Evolutionary conservation across 2,113 vertebrate genomes (phyloP).

Genomic region (Gavialis gangeticus): DNA sequence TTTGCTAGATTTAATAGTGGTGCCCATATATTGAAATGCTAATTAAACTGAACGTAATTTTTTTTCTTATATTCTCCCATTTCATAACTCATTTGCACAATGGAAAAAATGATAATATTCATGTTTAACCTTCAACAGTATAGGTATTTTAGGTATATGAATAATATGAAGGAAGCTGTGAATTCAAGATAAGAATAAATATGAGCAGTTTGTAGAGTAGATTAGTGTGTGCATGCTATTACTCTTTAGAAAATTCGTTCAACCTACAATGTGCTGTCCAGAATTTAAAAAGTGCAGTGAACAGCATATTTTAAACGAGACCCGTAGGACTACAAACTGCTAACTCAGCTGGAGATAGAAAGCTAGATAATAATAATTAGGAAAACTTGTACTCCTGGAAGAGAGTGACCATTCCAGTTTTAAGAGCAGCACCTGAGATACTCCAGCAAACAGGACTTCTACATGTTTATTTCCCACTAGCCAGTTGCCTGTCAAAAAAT

Average conservation of each 20-base stretch:
- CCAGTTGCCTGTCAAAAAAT: too few species aligned
- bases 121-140: neutral
- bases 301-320: conserved; percentile 29
- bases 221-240: neutral
- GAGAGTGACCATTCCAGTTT: neutral
- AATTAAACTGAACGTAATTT: neutral
- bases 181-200: conserved; percentile 16
- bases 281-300: conserved; percentile 19
- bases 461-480: neutral
- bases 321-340: conserved; percentile 14
- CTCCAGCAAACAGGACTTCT: neutral
- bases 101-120: neutral
- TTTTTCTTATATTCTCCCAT: neutral
- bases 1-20: neutral
- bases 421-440: neutral
- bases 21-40: neutral
- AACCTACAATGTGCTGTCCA: neutral
- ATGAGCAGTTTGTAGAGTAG: conserved; percentile 44
- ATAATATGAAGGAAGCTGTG: too few species aligned
- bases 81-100: neutral
- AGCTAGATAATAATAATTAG: neutral
- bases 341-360: conserved; percentile 24
- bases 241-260: conserved; percentile 42
- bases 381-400: conserved; percentile 29
- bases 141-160: too few species aligned